A percentile compares a stretch with the other conserved stretches of the same genome.
Evolutionary conservation across 2,113 vertebrate genomes (phyloP).

Genomic region (Ascaphus truei): DNA sequence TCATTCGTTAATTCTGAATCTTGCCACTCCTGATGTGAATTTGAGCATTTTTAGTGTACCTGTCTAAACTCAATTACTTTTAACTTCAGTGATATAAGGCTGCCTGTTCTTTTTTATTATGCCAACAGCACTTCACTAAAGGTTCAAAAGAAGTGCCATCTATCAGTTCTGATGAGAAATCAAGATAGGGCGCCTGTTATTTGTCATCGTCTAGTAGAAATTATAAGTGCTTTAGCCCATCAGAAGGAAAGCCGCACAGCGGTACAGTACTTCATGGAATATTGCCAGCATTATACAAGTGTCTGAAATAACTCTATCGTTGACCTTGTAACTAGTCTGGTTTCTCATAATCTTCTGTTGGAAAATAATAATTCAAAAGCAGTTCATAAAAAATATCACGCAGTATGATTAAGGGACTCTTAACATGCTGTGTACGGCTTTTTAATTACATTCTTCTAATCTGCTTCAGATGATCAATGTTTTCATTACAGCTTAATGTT

Average conservation of each 20-base stretch:
- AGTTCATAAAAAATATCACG: neutral
- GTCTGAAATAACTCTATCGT: neutral
- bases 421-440: neutral
- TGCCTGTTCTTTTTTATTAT: neutral
- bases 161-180: neutral
- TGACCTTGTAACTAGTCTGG: constrained; percentile 10
- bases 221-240: neutral
- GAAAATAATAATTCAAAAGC: neutral
- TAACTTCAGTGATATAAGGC: neutral
- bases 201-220: constrained; percentile 15
- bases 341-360: neutral
- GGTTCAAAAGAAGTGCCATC: neutral
- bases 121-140: neutral
- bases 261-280: constrained; percentile 13
- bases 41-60: neutral
- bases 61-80: neutral
- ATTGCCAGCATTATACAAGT: neutral
- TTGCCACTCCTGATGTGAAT: no score
- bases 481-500: neutral
- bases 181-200: neutral
- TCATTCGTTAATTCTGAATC: no score
- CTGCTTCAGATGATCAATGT: neutral
- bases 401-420: neutral
- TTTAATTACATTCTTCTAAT: neutral
- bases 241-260: constrained; percentile 11